Conservation (phyloP, 2,113 vertebrate genomes). For the Chascanopsetta lugubris region DNA sequence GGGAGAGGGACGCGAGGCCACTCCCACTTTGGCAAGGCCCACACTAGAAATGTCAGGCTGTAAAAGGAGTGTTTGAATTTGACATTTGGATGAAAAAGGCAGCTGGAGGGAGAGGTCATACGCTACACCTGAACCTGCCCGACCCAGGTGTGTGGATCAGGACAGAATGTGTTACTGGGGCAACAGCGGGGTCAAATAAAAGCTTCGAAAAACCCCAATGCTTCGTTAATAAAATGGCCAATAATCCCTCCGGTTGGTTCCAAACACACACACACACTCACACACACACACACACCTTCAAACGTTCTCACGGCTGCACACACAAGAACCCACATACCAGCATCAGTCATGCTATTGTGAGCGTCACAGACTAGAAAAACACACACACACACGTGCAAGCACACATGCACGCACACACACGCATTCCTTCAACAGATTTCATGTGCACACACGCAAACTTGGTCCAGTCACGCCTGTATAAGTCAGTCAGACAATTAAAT, state of each 20-base stretch:
- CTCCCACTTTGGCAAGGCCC: slow-evolving; percentile 22
- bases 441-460: slow-evolving; percentile 58
- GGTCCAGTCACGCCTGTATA: slow-evolving; percentile 62
- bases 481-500: slow-evolving; percentile 60
- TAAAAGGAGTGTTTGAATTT: not conserved
- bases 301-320: slow-evolving; percentile 68
- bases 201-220: not conserved
- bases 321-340: slow-evolving; percentile 67
- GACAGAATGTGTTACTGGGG: not conserved
- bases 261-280: too few species aligned
- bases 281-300: slow-evolving; percentile 35
- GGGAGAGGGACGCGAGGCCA: slow-evolving; percentile 23
- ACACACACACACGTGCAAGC: slow-evolving; percentile 11
- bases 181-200: slow-evolving; percentile 25
- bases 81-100: not conserved
- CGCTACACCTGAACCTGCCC: slow-evolving; percentile 19
- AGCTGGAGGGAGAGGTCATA: not conserved
- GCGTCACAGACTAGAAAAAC: slow-evolving; percentile 47
- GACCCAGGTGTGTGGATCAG: not conserved
- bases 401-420: not conserved
- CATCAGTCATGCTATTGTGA: slow-evolving; percentile 69
- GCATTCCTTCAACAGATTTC: slow-evolving; percentile 53
- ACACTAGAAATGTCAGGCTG: slow-evolving; percentile 31
- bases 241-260: too few species aligned
- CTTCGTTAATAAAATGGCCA: slow-evolving; percentile 32